phyloP scores from a whole-genome alignment of 2,888 invertebrate genomes.

The Eupithecia abbreviata region DNA sequence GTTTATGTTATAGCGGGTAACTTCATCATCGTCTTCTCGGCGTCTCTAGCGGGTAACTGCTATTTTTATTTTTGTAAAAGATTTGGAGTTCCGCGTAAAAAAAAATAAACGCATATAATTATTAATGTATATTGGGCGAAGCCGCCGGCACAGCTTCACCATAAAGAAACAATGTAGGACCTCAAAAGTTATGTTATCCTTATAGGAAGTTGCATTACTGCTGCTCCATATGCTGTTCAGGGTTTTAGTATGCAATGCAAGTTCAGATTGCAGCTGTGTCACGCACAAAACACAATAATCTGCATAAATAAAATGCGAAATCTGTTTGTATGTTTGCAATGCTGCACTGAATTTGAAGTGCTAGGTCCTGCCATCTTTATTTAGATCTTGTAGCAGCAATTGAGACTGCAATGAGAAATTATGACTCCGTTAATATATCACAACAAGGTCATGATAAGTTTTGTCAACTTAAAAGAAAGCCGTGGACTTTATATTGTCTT shows the following conservation, averaged over 20 bases:
- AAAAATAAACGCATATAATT: not conserved
- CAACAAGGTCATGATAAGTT: too few species aligned
- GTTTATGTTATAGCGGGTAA: too few species aligned
- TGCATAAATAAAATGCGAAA: slow-evolving; percentile 51
- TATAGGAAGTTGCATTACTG: slow-evolving; percentile 12
- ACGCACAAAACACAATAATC: slow-evolving; percentile 45
- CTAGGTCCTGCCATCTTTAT: slow-evolving; percentile 35
- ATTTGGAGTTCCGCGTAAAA: too few species aligned
- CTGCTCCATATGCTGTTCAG: slow-evolving; percentile 8
- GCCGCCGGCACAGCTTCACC: not conserved
- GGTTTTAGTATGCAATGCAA: slow-evolving; percentile 43
- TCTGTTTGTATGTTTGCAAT: slow-evolving; percentile 46
- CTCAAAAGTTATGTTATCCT: not conserved
- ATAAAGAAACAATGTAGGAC: not conserved
- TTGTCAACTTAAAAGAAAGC: too few species aligned
- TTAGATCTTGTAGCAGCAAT: slow-evolving; percentile 24
- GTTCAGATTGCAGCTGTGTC: slow-evolving; percentile 33
- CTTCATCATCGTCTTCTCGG: too few species aligned
- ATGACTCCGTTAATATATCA: too few species aligned
- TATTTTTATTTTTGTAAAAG: too few species aligned
- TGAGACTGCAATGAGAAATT: not conserved
- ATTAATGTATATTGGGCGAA: too few species aligned
- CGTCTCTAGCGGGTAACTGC: too few species aligned
- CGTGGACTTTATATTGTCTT: too few species aligned
- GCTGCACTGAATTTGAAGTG: slow-evolving; percentile 44